A percentile compares a stretch with the other conserved stretches of the same genome.
phyloP scores from a whole-genome alignment of 2,888 invertebrate genomes.

The Perithous albicinctus region DNA sequence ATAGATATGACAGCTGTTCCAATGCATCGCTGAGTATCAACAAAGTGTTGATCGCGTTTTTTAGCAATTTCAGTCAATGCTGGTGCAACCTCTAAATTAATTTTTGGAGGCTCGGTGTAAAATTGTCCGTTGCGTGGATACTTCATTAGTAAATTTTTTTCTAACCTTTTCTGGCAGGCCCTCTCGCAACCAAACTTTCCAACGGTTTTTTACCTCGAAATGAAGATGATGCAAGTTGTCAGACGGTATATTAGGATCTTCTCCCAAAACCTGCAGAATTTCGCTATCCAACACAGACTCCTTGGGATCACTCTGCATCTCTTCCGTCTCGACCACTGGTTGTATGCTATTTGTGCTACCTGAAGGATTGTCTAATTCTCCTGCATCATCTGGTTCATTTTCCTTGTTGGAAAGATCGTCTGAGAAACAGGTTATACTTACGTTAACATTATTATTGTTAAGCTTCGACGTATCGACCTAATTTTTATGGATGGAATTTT shows the following conservation, averaged over 20 bases:
- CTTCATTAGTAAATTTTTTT: slow-evolving; percentile 23
- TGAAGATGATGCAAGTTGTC: neutral
- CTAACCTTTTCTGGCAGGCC: slow-evolving; percentile 20
- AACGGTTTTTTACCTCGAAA: neutral
- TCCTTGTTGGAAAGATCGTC: neutral
- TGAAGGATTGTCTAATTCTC: neutral
- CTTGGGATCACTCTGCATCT: neutral
- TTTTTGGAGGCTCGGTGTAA: slow-evolving; percentile 39
- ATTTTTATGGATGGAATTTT: too few species aligned
- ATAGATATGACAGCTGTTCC: slow-evolving; percentile 27
- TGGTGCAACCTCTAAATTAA: slow-evolving; percentile 18
- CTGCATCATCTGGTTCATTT: neutral
- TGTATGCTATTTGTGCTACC: neutral
- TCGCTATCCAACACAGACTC: neutral
- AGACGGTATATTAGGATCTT: neutral
- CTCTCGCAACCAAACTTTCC: neutral
- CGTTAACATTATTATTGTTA: neutral
- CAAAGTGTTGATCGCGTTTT: slow-evolving; percentile 37
- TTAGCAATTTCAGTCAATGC: slow-evolving; percentile 22
- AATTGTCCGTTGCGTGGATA: slow-evolving; percentile 39
- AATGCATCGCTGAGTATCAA: slow-evolving; percentile 24
- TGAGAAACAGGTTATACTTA: neutral
- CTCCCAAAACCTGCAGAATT: neutral
- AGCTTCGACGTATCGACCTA: too few species aligned
- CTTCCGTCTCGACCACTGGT: neutral